Percentiles rank a stretch among this genome's conserved stretches.
phyloP scores from a whole-genome alignment of 2,888 invertebrate species.

The Troglohyphantes excavatus region DNA sequence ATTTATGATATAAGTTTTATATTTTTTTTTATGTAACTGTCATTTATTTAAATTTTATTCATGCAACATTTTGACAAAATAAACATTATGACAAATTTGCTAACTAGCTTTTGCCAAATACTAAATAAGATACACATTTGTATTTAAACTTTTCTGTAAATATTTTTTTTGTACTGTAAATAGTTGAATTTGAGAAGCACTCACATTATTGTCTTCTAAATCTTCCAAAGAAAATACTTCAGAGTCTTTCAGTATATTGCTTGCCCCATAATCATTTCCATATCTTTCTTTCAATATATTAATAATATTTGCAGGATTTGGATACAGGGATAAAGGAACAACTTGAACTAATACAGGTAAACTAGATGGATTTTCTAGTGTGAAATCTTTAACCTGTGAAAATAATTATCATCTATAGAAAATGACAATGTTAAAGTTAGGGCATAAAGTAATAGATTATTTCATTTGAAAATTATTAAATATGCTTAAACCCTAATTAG shows the following conservation, averaged over 20 bases:
- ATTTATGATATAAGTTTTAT: too few relatives aligned
- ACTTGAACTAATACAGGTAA: conserved; percentile 88
- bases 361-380: conserved; percentile 89
- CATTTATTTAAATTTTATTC: too few relatives aligned
- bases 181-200: conserved; percentile 77
- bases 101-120: too few relatives aligned
- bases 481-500: too few relatives aligned
- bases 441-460: too few relatives aligned
- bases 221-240: conserved; percentile 84
- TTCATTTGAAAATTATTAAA: too few relatives aligned
- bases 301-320: conserved; percentile 85
- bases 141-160: too few relatives aligned
- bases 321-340: conserved; percentile 88
- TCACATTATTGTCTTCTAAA: conserved; percentile 82
- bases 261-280: conserved; percentile 56
- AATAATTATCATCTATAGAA: background rate
- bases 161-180: too few relatives aligned
- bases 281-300: conserved; percentile 77
- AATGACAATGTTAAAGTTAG: background rate
- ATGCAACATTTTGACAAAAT: too few relatives aligned
- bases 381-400: conserved; percentile 85
- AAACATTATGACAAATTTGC: too few relatives aligned
- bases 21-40: too few relatives aligned
- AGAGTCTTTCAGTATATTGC: conserved; percentile 83
- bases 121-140: too few relatives aligned